phyloP scores from a whole-genome alignment of 2,113 vertebrate genomes.

The Brachypteracias leptosomus region DNA sequence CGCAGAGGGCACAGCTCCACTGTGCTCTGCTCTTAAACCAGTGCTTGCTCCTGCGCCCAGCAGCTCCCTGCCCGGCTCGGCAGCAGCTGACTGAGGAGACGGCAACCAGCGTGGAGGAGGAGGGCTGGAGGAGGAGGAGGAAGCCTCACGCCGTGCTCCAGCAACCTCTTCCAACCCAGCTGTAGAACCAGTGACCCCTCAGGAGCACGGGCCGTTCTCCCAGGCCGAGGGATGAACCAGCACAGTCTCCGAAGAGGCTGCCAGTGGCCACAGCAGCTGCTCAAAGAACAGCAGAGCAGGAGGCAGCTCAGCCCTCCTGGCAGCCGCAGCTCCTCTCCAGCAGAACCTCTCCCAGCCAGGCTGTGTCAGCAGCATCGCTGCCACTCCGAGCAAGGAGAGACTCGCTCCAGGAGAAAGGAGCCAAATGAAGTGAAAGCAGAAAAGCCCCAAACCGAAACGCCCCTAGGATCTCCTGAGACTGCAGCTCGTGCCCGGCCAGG shows the following conservation, averaged over 20 bases:
- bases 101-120: background rate
- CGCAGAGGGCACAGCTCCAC: rapidly evolving
- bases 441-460: too few relatives aligned
- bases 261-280: background rate
- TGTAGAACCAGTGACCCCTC: rapidly evolving
- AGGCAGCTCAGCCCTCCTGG: background rate
- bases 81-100: background rate
- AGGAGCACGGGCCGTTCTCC: background rate
- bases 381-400: background rate
- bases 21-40: background rate
- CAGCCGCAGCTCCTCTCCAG: background rate
- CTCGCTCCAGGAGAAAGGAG: background rate
- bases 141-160: background rate
- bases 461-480: background rate
- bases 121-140: background rate
- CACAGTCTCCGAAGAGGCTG: background rate
- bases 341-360: too few relatives aligned
- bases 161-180: background rate
- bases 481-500: background rate
- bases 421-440: background rate
- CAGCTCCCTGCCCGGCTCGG: background rate
- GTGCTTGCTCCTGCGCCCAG: background rate
- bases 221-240: background rate
- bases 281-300: background rate
- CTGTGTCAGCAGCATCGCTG: background rate